Conservation (phyloP, 2,797 vertebrate genomes). For the Tenualosa thibaudeaui region DNA sequence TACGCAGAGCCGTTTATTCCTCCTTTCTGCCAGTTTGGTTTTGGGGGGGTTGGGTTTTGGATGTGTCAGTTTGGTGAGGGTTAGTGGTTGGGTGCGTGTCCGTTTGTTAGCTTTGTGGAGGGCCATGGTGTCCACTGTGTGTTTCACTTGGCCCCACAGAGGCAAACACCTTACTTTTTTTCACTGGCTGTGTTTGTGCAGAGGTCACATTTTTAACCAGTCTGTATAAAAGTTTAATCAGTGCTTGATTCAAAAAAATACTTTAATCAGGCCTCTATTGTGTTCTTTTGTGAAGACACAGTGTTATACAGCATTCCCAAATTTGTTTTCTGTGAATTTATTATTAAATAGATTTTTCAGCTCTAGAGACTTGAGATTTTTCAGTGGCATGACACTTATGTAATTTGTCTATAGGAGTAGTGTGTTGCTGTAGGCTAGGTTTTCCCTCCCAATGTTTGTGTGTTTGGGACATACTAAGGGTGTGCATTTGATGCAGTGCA, state of each 20-base stretch:
- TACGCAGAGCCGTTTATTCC: neutral
- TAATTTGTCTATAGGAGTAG: neutral
- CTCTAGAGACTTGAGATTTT: neutral
- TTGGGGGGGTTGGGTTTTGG: neutral
- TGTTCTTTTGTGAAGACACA: neutral
- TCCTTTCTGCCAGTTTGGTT: neutral
- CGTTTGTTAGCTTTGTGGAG: neutral
- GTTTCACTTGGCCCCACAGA: neutral
- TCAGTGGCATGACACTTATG: neutral
- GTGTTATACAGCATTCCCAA: neutral
- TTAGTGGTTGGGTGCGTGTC: neutral
- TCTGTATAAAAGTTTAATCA: neutral
- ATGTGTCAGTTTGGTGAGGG: neutral
- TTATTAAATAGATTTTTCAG: neutral
- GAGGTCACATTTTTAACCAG: neutral
- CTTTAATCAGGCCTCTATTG: neutral
- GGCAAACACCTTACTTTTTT: neutral
- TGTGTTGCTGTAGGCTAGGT: neutral
- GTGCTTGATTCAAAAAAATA: no score
- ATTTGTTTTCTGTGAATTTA: neutral
- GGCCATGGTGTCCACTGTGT: neutral
- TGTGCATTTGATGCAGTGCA: neutral
- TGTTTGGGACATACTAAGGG: neutral
- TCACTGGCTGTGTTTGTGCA: neutral
- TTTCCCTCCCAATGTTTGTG: neutral